These are phyloP conservation scores for Eledone cirrhosa DNA, from an alignment of 2,888 invertebrate genomes.

Conservation along the genomic window DNA sequence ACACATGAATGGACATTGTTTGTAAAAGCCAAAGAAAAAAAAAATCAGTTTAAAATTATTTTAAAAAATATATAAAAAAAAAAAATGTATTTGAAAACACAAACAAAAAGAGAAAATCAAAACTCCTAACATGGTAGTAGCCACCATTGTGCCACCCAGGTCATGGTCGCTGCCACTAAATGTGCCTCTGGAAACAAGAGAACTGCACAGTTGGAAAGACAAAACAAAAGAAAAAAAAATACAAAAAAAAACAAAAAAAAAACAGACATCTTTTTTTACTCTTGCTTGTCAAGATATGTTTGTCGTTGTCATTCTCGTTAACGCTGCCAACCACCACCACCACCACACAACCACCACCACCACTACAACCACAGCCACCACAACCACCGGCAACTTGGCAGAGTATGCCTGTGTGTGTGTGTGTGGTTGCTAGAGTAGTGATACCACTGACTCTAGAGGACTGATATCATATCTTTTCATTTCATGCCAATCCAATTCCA, in stretches of 20 bases:
- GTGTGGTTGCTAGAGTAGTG: too few species aligned
- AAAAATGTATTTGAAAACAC: neutral
- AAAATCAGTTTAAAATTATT: neutral
- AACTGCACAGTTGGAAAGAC: neutral
- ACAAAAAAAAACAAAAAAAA: neutral
- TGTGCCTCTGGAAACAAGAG: too few species aligned
- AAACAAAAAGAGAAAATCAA: neutral
- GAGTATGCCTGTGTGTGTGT: too few species aligned
- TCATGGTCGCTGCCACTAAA: too few species aligned
- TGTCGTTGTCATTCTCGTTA: conserved; percentile 8
- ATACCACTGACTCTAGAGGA: too few species aligned
- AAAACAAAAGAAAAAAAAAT: neutral
- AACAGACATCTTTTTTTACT: neutral
- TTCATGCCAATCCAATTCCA: too few species aligned
- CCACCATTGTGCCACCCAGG: too few species aligned
- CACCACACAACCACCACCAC: neutral
- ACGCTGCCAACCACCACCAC: neutral
- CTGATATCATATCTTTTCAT: too few species aligned
- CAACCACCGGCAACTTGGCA: neutral
- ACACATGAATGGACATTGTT: neutral
- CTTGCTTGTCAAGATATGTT: conserved; percentile 14
- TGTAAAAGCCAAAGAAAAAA: neutral
- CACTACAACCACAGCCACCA: neutral
- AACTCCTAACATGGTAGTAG: neutral
- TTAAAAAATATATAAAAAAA: neutral